A percentile compares a stretch with the other conserved stretches of the same genome.
phyloP scores from a whole-genome alignment of 92 coral and sea anemone genomes.

The Umimayanthus chanpuru region DNA sequence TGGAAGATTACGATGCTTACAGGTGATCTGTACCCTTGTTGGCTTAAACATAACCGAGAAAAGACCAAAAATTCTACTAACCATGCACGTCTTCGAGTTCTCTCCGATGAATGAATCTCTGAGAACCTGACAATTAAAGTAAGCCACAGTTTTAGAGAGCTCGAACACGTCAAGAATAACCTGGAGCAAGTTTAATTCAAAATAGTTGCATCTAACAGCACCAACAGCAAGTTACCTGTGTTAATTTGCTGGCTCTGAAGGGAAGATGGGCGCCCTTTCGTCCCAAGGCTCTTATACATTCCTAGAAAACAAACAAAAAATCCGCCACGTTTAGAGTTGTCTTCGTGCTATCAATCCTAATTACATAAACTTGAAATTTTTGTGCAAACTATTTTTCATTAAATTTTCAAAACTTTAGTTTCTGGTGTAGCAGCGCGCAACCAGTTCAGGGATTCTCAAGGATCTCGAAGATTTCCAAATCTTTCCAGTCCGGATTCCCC shows the following conservation, averaged over 20 bases:
- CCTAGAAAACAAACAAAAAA: constrained; percentile 53
- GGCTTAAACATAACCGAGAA: background rate
- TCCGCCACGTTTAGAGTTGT: too few relatives aligned
- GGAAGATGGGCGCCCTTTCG: constrained; percentile 98
- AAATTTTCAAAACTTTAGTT: too few relatives aligned
- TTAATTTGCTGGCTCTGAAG: constrained; percentile 96
- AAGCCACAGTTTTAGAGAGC: background rate
- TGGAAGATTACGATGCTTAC: too few relatives aligned
- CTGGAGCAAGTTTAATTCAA: background rate
- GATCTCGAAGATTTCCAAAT: too few relatives aligned
- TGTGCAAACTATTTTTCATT: too few relatives aligned
- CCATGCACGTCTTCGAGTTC: constrained; percentile 99
- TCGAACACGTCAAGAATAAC: background rate
- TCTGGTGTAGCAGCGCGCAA: too few relatives aligned
- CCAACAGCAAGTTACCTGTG: constrained; percentile 69
- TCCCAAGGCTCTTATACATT: constrained; percentile 96
- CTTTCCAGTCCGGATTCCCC: too few relatives aligned
- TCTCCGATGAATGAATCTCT: constrained; percentile 98
- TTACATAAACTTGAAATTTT: too few relatives aligned
- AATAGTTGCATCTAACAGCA: background rate
- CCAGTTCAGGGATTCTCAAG: too few relatives aligned
- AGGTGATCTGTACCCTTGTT: too few relatives aligned
- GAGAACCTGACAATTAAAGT: constrained; percentile 66
- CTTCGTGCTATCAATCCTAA: too few relatives aligned
- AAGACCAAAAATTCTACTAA: constrained; percentile 39